Conservation (phyloP, 2,113 vertebrate genomes). For the Lepidothrix coronata region DNA sequence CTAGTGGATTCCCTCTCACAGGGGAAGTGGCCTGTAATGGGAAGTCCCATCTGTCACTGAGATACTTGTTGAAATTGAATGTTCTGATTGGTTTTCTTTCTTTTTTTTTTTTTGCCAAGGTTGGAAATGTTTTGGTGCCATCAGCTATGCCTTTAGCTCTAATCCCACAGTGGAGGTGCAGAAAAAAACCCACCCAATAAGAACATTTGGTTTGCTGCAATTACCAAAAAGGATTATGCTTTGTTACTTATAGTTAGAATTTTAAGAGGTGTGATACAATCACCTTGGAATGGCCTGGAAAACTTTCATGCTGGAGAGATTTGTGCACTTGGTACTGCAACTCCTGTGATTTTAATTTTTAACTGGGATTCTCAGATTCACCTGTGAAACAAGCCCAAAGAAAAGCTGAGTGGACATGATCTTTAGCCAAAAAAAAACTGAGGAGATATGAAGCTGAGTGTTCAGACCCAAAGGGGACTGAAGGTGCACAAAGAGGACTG, state of each 20-base stretch:
- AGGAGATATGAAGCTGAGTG: background rate
- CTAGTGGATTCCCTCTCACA: background rate
- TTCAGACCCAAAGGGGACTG: background rate
- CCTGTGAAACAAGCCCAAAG: background rate
- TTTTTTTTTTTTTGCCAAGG: background rate
- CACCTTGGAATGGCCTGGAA: background rate
- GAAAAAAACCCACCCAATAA: background rate
- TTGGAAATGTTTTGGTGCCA: background rate
- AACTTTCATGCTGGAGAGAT: background rate
- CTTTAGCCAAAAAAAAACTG: background rate
- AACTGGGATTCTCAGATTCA: background rate
- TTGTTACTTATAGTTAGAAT: background rate
- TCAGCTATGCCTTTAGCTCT: background rate
- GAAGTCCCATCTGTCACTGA: conserved; percentile 55
- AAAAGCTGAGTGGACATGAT: background rate
- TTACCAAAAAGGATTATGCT: background rate
- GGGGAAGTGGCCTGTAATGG: conserved; percentile 48
- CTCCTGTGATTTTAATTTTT: background rate
- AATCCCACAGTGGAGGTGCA: background rate
- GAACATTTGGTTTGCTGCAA: background rate
- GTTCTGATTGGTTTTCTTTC: background rate
- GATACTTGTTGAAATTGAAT: conserved; percentile 46
- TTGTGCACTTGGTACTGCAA: background rate
- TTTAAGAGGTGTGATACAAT: background rate
- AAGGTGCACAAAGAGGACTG: background rate